phyloP scores from a whole-genome alignment of 2,888 invertebrate genomes.

The Xanthorhoe designata region DNA sequence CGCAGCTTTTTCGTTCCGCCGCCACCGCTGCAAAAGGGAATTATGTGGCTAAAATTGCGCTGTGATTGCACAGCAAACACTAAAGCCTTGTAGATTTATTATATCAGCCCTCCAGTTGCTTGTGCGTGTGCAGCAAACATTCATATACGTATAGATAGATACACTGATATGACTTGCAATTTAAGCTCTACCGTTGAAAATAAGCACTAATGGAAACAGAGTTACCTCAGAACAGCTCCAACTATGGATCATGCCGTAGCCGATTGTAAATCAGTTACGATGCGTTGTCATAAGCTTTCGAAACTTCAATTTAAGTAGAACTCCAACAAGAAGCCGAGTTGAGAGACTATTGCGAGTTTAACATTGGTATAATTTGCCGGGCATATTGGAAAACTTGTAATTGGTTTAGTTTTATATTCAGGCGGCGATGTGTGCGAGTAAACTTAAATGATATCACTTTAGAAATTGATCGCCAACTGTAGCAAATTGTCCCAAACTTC shows the following conservation, averaged over 20 bases:
- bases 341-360: conserved; percentile 69
- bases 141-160: conserved; percentile 1
- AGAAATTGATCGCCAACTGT: conserved; percentile 53
- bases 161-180: conserved; percentile 18
- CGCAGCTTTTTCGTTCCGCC: conserved; percentile 69
- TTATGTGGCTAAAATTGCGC: conserved; percentile 72
- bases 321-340: conserved; percentile 63
- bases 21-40: conserved; percentile 60
- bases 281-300: conserved; percentile 52
- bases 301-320: conserved; percentile 64
- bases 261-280: conserved; percentile 47
- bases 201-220: conserved; percentile 8
- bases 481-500: conserved; percentile 37
- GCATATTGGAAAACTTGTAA: conserved; percentile 83
- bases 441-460: conserved; percentile 72
- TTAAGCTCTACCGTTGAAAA: conserved; percentile 19
- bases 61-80: conserved; percentile 67
- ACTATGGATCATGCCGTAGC: conserved; percentile 31
- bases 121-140: conserved; percentile 41
- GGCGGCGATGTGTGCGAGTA: conserved; percentile 62
- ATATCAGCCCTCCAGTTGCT: conserved; percentile 59
- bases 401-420: conserved; percentile 82
- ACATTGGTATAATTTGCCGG: conserved; percentile 78
- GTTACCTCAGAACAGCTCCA: conserved; percentile 9
- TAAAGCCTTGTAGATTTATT: conserved; percentile 63